Conservation (phyloP, 2,888 invertebrate species). For the Pterostichus madidus region DNA sequence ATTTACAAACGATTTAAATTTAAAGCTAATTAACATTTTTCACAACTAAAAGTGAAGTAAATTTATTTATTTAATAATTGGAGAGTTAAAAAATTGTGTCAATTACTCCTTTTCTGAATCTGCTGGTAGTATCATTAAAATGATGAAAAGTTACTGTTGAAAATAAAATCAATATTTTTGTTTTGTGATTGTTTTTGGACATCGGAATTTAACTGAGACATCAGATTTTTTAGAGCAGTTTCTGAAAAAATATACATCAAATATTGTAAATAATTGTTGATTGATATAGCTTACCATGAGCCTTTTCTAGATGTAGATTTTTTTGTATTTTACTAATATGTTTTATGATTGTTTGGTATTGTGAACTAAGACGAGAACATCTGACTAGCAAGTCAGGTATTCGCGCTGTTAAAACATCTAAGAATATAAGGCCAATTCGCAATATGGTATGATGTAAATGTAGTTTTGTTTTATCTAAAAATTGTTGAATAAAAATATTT, state of each 20-base stretch:
- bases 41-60: too few species aligned
- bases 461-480: conserved; percentile 47
- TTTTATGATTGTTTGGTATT: conserved; percentile 48
- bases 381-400: conserved; percentile 31
- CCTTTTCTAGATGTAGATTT: background rate
- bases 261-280: conserved; percentile 9
- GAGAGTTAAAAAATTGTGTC: too few species aligned
- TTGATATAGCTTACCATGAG: conserved; percentile 33
- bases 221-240: conserved; percentile 40
- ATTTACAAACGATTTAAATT: too few species aligned
- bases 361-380: conserved; percentile 35
- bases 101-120: too few species aligned
- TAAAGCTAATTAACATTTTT: too few species aligned
- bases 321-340: conserved; percentile 29
- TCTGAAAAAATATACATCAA: conserved; percentile 30
- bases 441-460: conserved; percentile 39
- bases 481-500: conserved; percentile 56
- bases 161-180: conserved; percentile 16
- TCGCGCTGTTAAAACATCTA: conserved; percentile 51
- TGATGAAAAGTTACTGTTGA: conserved; percentile 27
- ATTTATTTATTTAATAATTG: too few species aligned
- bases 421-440: conserved; percentile 34
- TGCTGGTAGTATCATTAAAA: too few species aligned
- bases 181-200: conserved; percentile 13
- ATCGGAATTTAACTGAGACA: conserved; percentile 23